A percentile compares a stretch with the other conserved stretches of the same genome.
Conservation (phyloP, 2,113 vertebrate genomes). For the Rallus limicola region DNA sequence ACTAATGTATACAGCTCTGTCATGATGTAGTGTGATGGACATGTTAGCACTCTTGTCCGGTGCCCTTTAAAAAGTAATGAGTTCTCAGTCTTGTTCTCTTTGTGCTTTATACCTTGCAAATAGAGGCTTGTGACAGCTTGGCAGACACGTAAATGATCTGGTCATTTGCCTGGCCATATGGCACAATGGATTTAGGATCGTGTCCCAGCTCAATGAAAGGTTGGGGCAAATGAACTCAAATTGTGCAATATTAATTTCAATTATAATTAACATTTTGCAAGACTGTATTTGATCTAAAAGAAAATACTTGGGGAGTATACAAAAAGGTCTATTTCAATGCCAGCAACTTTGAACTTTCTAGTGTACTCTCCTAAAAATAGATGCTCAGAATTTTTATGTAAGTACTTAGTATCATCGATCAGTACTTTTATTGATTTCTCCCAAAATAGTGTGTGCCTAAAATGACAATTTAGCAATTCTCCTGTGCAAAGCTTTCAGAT, state of each 20-base stretch:
- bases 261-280: not conserved
- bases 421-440: not conserved
- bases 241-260: not conserved
- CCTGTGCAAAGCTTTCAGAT: not conserved
- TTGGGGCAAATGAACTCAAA: not conserved
- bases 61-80: not conserved
- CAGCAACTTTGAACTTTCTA: not conserved
- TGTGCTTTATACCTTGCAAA: not conserved
- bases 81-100: not conserved
- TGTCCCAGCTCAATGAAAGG: not conserved
- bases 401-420: not conserved
- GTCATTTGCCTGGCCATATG: not conserved
- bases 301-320: not conserved
- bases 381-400: not conserved
- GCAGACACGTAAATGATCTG: fast-evolving
- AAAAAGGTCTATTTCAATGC: not conserved
- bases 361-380: not conserved
- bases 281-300: not conserved
- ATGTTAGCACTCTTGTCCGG: not conserved
- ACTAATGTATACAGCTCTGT: not conserved
- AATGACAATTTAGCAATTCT: not conserved
- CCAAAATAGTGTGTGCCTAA: not conserved
- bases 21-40: fast-evolving
- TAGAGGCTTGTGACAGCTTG: not conserved
- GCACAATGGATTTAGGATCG: not conserved